phyloP scores from a whole-genome alignment of 2,888 invertebrate genomes.

The Pilophorus perplexus region DNA sequence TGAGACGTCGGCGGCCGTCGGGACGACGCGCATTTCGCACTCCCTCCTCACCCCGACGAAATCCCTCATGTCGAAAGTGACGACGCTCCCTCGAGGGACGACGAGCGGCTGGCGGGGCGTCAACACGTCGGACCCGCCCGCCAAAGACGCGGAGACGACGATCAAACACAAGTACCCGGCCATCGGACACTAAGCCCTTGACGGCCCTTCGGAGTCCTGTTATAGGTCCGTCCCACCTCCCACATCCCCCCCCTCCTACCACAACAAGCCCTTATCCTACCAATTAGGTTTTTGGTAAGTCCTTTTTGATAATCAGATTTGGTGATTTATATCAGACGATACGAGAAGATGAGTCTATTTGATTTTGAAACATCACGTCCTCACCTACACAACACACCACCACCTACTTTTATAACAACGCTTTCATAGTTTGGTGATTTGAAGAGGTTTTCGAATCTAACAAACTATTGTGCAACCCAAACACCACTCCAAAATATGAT shows the following conservation, averaged over 20 bases:
- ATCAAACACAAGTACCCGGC: not conserved
- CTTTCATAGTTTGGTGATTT: no score
- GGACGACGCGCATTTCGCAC: constrained; percentile 29
- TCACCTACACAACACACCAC: no score
- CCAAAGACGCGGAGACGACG: not conserved
- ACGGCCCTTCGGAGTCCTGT: not conserved
- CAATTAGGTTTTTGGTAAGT: constrained; percentile 5
- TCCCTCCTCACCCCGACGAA: constrained; percentile 24
- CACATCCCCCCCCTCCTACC: not conserved
- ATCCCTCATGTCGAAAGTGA: constrained; percentile 32
- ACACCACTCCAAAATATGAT: no score
- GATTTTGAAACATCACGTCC: constrained; percentile 19
- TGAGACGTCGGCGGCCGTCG: not conserved
- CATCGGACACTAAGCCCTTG: not conserved
- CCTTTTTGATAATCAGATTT: constrained; percentile 27
- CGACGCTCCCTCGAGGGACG: constrained; percentile 16
- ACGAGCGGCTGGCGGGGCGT: constrained; percentile 8
- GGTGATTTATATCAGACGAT: constrained; percentile 18
- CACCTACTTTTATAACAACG: no score
- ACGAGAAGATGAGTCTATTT: constrained; percentile 1
- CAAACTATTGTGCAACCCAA: no score
- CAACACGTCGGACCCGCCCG: constrained; percentile 5
- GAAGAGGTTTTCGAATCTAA: no score
- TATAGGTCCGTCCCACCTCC: not conserved
- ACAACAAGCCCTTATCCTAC: not conserved